Evolutionary conservation across 1,140 invertebrate genomes (phyloP).

Genomic region (Drosophila truncata): DNA sequence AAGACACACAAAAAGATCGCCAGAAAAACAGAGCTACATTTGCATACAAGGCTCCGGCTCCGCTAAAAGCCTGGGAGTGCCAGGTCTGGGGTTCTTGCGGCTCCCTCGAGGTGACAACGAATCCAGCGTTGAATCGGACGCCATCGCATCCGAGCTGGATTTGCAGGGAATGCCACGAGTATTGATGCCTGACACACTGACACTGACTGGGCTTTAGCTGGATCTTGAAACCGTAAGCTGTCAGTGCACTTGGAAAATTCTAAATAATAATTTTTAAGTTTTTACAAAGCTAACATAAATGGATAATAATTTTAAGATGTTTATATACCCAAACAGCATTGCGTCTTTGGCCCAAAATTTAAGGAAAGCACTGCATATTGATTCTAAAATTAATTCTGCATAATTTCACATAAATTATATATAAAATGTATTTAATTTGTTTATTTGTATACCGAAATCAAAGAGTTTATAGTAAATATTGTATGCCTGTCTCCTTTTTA

Average conservation of each 20-base stretch:
- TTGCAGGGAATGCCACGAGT: conserved; percentile 18
- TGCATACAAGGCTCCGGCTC: conserved; percentile 65
- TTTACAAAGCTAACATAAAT: too few relatives aligned
- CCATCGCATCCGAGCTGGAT: conserved; percentile 20
- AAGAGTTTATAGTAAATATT: background rate
- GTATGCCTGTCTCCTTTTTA: too few relatives aligned
- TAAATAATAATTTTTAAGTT: background rate
- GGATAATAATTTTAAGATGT: background rate
- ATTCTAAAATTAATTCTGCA: background rate
- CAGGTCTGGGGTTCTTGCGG: conserved; percentile 53
- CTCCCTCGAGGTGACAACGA: conserved; percentile 69
- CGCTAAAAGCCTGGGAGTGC: conserved; percentile 61
- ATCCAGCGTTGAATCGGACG: conserved; percentile 16
- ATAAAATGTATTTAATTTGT: background rate
- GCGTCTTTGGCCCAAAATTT: background rate
- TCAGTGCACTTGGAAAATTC: conserved; percentile 8
- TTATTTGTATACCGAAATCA: background rate
- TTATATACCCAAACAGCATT: accelerated
- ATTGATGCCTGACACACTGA: conserved; percentile 67
- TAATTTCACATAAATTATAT: background rate
- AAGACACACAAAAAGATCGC: conserved; percentile 35
- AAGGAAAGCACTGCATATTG: background rate
- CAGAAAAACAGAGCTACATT: conserved; percentile 51
- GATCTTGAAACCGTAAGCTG: conserved; percentile 10
- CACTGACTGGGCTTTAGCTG: conserved; percentile 60